Percentiles rank a stretch among this genome's conserved stretches.
Conservation (phyloP, 2,797 vertebrate genomes). For the Ambastaia sidthimunki region DNA sequence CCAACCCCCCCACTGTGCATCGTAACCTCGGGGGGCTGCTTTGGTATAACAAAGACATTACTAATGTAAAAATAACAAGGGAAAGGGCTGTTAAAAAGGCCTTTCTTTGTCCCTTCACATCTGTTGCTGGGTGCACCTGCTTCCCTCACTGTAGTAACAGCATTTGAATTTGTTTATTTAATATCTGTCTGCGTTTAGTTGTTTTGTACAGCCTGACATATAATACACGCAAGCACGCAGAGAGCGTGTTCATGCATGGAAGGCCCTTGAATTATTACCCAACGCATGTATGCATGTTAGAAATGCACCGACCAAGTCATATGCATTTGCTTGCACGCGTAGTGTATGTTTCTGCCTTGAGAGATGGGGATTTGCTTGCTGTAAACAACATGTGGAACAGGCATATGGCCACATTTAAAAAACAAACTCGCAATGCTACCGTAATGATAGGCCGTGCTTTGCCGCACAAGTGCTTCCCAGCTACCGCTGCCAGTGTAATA, state of each 20-base stretch:
- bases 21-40: constrained; percentile 40
- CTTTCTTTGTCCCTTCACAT: constrained; percentile 52
- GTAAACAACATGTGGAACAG: constrained; percentile 49
- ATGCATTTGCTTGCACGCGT: neutral
- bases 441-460: constrained; percentile 44
- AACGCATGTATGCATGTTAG: neutral
- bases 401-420: constrained; percentile 29
- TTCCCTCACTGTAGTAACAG: neutral
- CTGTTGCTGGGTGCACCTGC: neutral
- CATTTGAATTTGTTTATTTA: constrained; percentile 21
- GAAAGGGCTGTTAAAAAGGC: constrained; percentile 70
- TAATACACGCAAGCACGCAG: too few species aligned
- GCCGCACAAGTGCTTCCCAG: constrained; percentile 43
- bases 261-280: neutral
- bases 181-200: neutral
- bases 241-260: too few species aligned
- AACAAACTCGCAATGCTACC: constrained; percentile 33
- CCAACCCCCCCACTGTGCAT: constrained; percentile 21
- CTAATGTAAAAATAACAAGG: constrained; percentile 75
- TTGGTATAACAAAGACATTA: constrained; percentile 69
- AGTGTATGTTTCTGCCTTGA: neutral
- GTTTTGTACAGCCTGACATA: neutral
- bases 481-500: constrained; percentile 25
- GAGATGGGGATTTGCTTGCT: constrained; percentile 29
- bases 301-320: neutral